Evolutionary conservation across 2,888 invertebrate genomes (phyloP).

Genomic region (Eupithecia insigniata): DNA sequence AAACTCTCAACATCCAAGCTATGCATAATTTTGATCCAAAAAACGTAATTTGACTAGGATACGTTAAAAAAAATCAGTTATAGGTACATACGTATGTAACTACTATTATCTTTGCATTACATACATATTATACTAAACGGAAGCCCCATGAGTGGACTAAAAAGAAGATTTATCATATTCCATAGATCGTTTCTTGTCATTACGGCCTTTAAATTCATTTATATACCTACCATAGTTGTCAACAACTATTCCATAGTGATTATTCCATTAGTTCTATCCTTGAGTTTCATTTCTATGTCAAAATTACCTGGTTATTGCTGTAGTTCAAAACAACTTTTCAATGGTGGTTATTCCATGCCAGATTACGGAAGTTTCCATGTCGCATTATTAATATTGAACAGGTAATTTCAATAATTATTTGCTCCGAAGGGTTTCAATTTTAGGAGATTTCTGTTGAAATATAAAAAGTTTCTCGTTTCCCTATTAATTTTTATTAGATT

Average conservation of each 20-base stretch:
- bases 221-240: not conserved
- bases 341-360: not conserved
- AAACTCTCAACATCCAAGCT: no score
- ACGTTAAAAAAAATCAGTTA: no score
- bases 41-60: no score
- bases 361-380: not conserved
- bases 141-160: no score
- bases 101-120: no score
- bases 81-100: no score
- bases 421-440: not conserved
- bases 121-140: no score
- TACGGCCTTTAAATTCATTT: not conserved
- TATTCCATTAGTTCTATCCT: not conserved
- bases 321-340: not conserved
- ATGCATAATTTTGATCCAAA: no score
- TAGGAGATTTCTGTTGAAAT: not conserved
- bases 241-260: not conserved
- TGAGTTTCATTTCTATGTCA: not conserved
- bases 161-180: no score
- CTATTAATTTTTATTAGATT: not conserved
- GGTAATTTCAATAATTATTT: constrained; percentile 1
- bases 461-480: not conserved
- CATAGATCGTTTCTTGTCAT: not conserved
- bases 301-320: not conserved
- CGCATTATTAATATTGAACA: constrained; percentile 4